These are phyloP conservation scores for Adelognathus sp. DNA, from an alignment of 2,888 invertebrate species.

Conservation along the genomic window DNA sequence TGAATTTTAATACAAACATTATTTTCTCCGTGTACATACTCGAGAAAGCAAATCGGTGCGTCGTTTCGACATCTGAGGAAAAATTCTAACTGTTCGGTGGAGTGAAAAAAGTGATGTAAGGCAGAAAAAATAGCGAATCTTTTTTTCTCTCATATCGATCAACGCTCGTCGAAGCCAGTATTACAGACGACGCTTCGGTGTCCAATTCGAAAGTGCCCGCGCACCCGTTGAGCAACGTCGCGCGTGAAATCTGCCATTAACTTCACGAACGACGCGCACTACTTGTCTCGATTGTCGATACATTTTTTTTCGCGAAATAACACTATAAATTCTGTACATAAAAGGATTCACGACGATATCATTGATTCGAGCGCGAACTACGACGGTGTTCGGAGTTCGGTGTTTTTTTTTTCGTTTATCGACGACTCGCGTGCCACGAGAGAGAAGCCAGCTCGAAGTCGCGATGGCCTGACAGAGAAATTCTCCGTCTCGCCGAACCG, in stretches of 20 bases:
- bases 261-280: not conserved
- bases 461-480: not conserved
- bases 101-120: no score
- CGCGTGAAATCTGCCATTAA: constrained; percentile 9
- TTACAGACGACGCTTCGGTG: constrained; percentile 11
- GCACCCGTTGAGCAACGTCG: not conserved
- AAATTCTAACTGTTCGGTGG: no score
- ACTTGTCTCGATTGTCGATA: not conserved
- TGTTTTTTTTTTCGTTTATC: constrained; percentile 3
- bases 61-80: no score
- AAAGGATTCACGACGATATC: not conserved
- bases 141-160: not conserved
- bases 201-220: not conserved
- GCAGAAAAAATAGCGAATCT: no score
- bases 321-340: constrained; percentile 36
- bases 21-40: no score
- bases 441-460: not conserved
- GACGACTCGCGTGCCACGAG: constrained; percentile 10
- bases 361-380: constrained; percentile 20
- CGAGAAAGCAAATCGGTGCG: no score
- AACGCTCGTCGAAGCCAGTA: constrained; percentile 17
- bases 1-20: no score
- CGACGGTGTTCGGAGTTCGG: constrained; percentile 18
- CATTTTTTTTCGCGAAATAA: not conserved
- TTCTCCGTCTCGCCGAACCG: constrained; percentile 30